Evolutionary conservation across 92 coral and sea anemone genomes (phyloP), one percentile per base, ranked within the genome.

Genomic region (Blastomussa wellsi): DNA sequence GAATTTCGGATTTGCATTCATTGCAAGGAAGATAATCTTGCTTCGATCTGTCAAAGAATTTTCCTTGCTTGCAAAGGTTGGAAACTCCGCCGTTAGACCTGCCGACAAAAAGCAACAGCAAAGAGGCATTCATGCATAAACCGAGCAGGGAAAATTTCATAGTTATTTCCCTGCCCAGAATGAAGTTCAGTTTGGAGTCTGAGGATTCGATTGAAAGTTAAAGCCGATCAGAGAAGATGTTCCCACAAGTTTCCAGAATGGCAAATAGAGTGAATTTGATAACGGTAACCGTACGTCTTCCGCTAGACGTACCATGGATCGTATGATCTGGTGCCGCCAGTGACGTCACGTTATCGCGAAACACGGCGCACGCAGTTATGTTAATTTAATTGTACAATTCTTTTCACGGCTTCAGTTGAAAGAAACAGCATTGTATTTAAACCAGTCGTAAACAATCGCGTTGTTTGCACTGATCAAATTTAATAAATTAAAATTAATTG

Each of bases 21-120:
- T 73, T 41, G 67, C 92, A 89, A 49, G 92, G 71, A 16, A 80
- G 15, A 85, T 74, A 80, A n/a, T 36, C 68, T 28, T 89, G 86
- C 73, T 67, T 89, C 29, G 84, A 31, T 10, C 32, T 82, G 32
- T 89, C 89, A 59, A 85, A 89, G 72, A 26, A 89, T 22, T 76
- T 85, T 67, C 81, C 88, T 28, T 85, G 71, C 71, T 74, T 19
- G 83, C 92, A 89, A 65, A 39, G 77, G 29, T 57, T 37, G 31
- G 89, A 83, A 76, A 81, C 87, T 31, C 86, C 86, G 52, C 55
- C 77, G 59, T 29, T 48, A 28, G 86, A 79, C 53, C 69, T 53
- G 6, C 28, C 78, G 19, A 72, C 39, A 16, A 52, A 72, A 17
- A 49, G 26, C 69, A 22, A 52, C 67, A 72, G 53, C 17, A 80